These are phyloP conservation scores for Heliopora coerulea DNA, from an alignment of 92 coral and sea anemone species.

Conservation along the genomic window DNA sequence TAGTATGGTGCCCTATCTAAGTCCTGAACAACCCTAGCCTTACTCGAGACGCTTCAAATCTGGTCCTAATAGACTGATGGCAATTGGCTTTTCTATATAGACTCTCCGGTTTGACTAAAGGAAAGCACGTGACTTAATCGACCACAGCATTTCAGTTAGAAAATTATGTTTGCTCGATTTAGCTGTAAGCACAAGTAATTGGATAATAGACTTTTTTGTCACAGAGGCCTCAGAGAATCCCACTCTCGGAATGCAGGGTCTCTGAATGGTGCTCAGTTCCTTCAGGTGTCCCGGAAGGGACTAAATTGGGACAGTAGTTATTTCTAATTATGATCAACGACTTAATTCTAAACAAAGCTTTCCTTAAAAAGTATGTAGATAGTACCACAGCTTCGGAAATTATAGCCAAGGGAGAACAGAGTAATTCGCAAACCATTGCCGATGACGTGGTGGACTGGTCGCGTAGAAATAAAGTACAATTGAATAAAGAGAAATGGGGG, in stretches of 20 bases:
- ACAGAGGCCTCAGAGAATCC: not conserved
- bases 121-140: too few relatives aligned
- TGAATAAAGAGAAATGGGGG: not conserved
- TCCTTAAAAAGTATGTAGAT: not conserved
- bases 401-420: not conserved
- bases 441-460: not conserved
- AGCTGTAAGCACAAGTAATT: not conserved
- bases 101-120: not conserved
- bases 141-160: not conserved
- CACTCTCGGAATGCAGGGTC: not conserved
- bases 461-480: not conserved
- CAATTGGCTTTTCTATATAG: not conserved
- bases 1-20: slow-evolving; percentile 1
- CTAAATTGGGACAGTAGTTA: not conserved
- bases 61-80: not conserved
- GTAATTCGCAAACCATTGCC: not conserved
- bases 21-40: too few relatives aligned
- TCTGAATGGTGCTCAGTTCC: slow-evolving; percentile 2
- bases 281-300: not conserved
- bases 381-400: not conserved
- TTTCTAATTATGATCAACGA: not conserved
- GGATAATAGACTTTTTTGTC: not conserved
- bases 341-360: not conserved
- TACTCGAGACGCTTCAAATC: too few relatives aligned
- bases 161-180: not conserved